Evolutionary conservation across 2,888 invertebrate species (phyloP).

Genomic region (Sinohyriopsis cumingii): DNA sequence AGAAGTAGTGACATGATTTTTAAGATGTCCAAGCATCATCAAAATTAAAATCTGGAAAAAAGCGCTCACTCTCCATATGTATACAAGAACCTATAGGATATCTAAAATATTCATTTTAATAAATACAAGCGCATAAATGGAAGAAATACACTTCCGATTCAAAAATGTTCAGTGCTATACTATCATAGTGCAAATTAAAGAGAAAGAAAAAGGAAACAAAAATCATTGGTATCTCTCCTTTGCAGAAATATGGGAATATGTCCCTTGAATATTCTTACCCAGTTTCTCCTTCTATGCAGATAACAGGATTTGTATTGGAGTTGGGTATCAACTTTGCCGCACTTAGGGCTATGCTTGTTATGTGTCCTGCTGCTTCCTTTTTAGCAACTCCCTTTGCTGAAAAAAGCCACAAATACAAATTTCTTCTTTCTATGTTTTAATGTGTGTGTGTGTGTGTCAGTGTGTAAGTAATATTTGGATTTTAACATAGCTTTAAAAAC

Average conservation of each 20-base stretch:
- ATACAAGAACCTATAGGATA: no score
- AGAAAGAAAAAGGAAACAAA: background rate
- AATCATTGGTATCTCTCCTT: background rate
- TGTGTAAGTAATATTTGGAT: no score
- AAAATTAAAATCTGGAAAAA: no score
- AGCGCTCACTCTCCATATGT: no score
- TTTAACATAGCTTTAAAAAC: background rate
- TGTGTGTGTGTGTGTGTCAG: no score
- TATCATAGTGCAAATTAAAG: no score
- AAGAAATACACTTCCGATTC: no score
- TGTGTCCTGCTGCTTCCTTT: conserved; percentile 44
- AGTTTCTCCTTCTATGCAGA: conserved; percentile 53
- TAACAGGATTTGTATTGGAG: conserved; percentile 40
- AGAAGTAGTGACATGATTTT: no score
- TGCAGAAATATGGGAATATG: background rate
- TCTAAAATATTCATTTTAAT: no score
- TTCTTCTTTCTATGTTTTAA: background rate
- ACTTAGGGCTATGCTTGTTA: conserved; percentile 50
- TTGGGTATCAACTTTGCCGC: conserved; percentile 47
- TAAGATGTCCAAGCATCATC: no score
- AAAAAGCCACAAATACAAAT: conserved; percentile 13
- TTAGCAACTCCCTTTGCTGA: conserved; percentile 52
- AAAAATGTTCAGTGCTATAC: background rate
- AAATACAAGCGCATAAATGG: no score
- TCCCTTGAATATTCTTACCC: conserved; percentile 34